Evolutionary conservation across 2,113 vertebrate genomes (phyloP).

Genomic region (Limnothrissa miodon): DNA sequence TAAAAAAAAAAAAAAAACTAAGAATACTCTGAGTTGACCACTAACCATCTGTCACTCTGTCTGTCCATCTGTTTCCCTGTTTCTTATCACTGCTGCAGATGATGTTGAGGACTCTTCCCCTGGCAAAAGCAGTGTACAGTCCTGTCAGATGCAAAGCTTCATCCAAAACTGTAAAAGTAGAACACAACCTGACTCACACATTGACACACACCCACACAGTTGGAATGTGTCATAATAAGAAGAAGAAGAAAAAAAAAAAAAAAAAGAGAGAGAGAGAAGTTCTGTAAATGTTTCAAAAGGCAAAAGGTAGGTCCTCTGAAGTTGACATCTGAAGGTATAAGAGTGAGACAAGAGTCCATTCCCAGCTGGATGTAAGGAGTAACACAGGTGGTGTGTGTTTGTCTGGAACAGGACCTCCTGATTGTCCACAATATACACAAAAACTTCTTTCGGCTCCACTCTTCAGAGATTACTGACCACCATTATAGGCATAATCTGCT

Average conservation of each 20-base stretch:
- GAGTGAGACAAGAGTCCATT: background rate
- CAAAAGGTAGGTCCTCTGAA: background rate
- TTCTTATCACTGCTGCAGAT: background rate
- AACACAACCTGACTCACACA: background rate
- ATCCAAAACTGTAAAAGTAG: background rate
- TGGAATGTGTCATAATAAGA: background rate
- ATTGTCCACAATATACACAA: background rate
- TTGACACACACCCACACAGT: background rate
- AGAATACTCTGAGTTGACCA: background rate
- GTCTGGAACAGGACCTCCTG: background rate
- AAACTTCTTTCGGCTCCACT: background rate
- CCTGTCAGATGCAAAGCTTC: background rate
- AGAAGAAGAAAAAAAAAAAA: background rate
- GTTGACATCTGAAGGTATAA: background rate
- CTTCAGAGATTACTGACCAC: slow-evolving; percentile 79
- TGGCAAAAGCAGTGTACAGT: background rate
- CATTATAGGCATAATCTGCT: slow-evolving; percentile 96
- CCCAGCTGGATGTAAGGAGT: background rate
- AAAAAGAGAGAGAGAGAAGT: background rate
- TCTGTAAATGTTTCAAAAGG: background rate
- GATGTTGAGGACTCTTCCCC: background rate
- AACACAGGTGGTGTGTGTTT: background rate
- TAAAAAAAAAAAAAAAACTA: background rate
- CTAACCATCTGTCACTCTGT: background rate
- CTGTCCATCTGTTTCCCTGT: background rate